A percentile compares a stretch with the other conserved stretches of the same genome.
Evolutionary conservation across 2,888 invertebrate genomes (phyloP).

Genomic region (Busseola fusca): DNA sequence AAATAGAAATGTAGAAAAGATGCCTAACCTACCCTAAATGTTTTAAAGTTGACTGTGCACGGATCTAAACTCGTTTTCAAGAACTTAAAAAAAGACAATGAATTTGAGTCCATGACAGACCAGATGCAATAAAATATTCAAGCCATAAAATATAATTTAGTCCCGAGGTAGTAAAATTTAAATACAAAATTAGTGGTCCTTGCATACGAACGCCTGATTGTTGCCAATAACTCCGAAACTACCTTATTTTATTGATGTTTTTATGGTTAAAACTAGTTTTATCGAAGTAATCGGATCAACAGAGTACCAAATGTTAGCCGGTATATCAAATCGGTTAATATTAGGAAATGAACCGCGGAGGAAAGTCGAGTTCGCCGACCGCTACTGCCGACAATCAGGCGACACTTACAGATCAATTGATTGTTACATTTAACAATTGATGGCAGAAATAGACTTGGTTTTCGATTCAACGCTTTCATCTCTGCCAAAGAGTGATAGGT

Average conservation of each 20-base stretch:
- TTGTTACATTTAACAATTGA: conserved; percentile 67
- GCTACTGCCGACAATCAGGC: conserved; percentile 49
- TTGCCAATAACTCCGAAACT: conserved; percentile 36
- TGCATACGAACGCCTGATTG: conserved; percentile 10
- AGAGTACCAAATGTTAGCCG: conserved; percentile 42
- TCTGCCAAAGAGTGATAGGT: background rate
- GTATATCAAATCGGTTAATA: conserved; percentile 79
- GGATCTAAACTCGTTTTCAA: conserved; percentile 33
- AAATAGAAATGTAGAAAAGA: conserved; percentile 26
- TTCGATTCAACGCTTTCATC: conserved; percentile 40
- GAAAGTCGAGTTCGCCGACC: conserved; percentile 67
- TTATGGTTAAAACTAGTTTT: conserved; percentile 20
- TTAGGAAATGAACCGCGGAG: conserved; percentile 74
- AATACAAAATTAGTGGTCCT: conserved; percentile 20
- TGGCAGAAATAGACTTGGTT: conserved; percentile 32
- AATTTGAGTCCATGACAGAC: conserved; percentile 20
- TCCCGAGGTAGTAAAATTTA: conserved; percentile 29
- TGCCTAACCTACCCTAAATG: conserved; percentile 50
- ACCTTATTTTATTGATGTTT: conserved; percentile 14
- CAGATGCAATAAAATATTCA: conserved; percentile 34
- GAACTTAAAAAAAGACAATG: conserved; percentile 15
- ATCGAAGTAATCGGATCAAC: conserved; percentile 10
- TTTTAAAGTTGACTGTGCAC: conserved; percentile 26
- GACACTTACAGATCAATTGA: conserved; percentile 72
- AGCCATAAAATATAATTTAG: conserved; percentile 36